Evolutionary conservation across 2,797 vertebrate species (phyloP).

Genomic region (Sarcoramphus papa): DNA sequence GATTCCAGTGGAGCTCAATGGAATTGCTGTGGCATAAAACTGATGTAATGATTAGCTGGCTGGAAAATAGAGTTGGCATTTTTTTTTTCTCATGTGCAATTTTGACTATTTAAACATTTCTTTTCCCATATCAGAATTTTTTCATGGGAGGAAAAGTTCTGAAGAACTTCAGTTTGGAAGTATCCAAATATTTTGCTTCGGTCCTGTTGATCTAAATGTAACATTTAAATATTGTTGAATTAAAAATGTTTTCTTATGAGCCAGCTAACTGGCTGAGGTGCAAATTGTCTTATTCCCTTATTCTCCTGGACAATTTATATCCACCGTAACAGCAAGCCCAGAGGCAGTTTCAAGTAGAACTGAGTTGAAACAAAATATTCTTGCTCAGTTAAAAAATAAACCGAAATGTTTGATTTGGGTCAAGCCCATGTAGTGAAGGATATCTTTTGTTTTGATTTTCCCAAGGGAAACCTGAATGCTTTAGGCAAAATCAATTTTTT

Average conservation of each 20-base stretch:
- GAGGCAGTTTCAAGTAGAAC: neutral
- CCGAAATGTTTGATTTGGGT: neutral
- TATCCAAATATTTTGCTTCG: neutral
- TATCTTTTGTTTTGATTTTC: constrained; percentile 28
- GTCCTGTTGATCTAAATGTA: neutral
- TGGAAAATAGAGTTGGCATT: neutral
- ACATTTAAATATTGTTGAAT: neutral
- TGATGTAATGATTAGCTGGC: neutral
- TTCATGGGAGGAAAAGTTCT: neutral
- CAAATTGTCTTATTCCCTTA: constrained; percentile 7
- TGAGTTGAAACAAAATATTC: neutral
- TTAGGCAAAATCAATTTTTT: neutral
- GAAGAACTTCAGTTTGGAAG: neutral
- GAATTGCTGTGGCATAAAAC: neutral
- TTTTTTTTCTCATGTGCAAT: neutral
- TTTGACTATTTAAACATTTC: neutral
- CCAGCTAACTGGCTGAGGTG: neutral
- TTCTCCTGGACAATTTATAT: neutral
- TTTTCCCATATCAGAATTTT: neutral
- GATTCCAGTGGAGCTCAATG: neutral
- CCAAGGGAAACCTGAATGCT: neutral
- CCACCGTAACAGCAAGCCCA: neutral
- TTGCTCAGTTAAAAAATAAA: neutral
- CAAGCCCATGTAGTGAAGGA: neutral
- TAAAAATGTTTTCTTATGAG: neutral